Conservation (phyloP, 1,140 invertebrate genomes). For the Varroa destructor region DNA sequence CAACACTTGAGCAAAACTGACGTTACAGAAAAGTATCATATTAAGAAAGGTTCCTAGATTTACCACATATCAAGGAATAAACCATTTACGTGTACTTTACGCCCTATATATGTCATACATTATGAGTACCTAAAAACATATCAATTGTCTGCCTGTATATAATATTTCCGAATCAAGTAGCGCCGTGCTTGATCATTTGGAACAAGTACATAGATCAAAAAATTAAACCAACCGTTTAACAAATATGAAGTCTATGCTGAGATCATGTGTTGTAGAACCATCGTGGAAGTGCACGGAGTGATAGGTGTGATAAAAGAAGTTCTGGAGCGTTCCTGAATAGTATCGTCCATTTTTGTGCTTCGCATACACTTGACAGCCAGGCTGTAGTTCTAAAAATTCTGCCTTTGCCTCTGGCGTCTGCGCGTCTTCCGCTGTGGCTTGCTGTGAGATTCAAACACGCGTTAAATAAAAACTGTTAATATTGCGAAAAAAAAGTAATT, state of each 20-base stretch:
- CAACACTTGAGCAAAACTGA: too few relatives aligned
- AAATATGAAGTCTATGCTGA: slow-evolving; percentile 41
- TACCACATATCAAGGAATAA: too few relatives aligned
- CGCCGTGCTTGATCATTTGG: too few relatives aligned
- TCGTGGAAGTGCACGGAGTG: slow-evolving; percentile 54
- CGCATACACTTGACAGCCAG: slow-evolving; percentile 47
- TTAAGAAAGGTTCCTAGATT: too few relatives aligned
- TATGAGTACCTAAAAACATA: too few relatives aligned
- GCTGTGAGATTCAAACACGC: neutral
- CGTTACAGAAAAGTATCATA: too few relatives aligned
- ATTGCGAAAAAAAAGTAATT: neutral
- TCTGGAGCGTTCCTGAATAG: slow-evolving; percentile 47
- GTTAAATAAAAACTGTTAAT: neutral
- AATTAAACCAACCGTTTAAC: slow-evolving; percentile 36
- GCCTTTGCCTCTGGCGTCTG: neutral
- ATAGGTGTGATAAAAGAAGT: slow-evolving; percentile 44
- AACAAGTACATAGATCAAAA: too few relatives aligned
- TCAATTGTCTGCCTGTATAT: too few relatives aligned
- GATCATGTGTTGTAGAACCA: slow-evolving; percentile 50
- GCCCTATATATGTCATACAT: too few relatives aligned
- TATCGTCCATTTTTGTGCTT: slow-evolving; percentile 52
- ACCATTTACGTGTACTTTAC: too few relatives aligned
- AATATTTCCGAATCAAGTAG: too few relatives aligned
- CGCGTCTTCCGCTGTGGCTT: neutral
- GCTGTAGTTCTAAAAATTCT: slow-evolving; percentile 36